phyloP scores from a whole-genome alignment of 30 jellyfish, hydroid and myxozoan species.

The Cassiopea andromeda region DNA sequence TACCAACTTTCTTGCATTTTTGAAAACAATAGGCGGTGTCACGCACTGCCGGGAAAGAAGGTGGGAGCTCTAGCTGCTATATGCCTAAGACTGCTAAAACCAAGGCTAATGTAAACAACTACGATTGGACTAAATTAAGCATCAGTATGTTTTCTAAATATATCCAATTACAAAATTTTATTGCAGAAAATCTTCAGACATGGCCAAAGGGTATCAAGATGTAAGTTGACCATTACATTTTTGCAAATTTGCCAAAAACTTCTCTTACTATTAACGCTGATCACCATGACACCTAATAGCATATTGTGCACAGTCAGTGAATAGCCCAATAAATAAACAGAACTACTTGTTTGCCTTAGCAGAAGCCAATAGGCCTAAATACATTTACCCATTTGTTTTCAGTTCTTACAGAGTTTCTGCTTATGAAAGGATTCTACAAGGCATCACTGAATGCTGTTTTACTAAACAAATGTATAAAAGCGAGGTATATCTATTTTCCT shows the following conservation, averaged over 20 bases:
- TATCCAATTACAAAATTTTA: neutral
- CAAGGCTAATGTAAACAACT: slow-evolving; percentile 64
- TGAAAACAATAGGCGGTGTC: too few relatives aligned
- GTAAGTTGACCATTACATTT: slow-evolving; percentile 46
- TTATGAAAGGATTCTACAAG: slow-evolving; percentile 70
- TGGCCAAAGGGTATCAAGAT: slow-evolving; percentile 89
- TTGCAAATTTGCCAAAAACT: neutral
- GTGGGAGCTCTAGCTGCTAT: too few relatives aligned
- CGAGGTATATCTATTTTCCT: slow-evolving; percentile 64
- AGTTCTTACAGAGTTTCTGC: slow-evolving; percentile 88
- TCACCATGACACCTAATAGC: too few relatives aligned
- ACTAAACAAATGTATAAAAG: slow-evolving; percentile 84
- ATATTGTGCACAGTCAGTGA: too few relatives aligned
- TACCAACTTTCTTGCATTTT: too few relatives aligned
- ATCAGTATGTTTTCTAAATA: neutral
- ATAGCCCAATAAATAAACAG: too few relatives aligned
- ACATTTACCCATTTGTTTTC: neutral
- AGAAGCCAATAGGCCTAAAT: too few relatives aligned
- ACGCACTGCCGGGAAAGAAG: too few relatives aligned
- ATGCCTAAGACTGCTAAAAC: too few relatives aligned
- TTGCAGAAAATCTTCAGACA: slow-evolving; percentile 88
- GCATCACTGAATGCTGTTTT: slow-evolving; percentile 78
- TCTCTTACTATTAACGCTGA: neutral
- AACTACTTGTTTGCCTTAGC: too few relatives aligned
- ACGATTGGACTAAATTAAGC: slow-evolving; percentile 42